Conservation (phyloP, 1,140 invertebrate genomes). For the Daktulosphaira vitifoliae region DNA sequence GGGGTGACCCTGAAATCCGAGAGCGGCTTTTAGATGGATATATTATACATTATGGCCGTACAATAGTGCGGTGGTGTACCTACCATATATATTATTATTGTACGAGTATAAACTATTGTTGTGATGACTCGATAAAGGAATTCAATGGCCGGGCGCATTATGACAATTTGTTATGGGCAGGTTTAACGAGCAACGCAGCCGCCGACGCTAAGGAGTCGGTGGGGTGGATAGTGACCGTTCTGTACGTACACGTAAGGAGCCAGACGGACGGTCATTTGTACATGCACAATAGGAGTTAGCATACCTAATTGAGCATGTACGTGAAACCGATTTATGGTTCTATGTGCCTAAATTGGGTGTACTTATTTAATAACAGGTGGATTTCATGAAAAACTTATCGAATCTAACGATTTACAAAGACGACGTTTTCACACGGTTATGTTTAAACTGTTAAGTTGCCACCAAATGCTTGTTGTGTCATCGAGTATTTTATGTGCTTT, state of each 20-base stretch:
- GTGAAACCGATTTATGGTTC: too few relatives aligned
- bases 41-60: background rate
- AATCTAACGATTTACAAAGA: too few relatives aligned
- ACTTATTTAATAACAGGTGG: too few relatives aligned
- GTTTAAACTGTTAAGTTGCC: too few relatives aligned
- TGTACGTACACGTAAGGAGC: background rate
- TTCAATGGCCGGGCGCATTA: slow-evolving; percentile 9
- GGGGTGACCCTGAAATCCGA: slow-evolving; percentile 7
- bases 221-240: background rate
- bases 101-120: slow-evolving; percentile 2
- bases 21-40: slow-evolving; percentile 8
- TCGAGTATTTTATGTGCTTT: too few relatives aligned
- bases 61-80: background rate
- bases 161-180: slow-evolving; percentile 6
- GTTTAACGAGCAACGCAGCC: background rate
- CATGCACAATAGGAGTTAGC: background rate
- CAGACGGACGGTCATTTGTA: too few relatives aligned
- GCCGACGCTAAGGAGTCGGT: background rate
- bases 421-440: too few relatives aligned
- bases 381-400: too few relatives aligned
- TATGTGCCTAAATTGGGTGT: too few relatives aligned
- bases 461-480: too few relatives aligned
- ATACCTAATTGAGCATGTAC: background rate
- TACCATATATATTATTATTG: too few relatives aligned
- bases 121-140: slow-evolving; percentile 9